Base-by-base conservation (phyloP, 2,797 vertebrate genomes). In the Chelmon rostratus region DNA sequence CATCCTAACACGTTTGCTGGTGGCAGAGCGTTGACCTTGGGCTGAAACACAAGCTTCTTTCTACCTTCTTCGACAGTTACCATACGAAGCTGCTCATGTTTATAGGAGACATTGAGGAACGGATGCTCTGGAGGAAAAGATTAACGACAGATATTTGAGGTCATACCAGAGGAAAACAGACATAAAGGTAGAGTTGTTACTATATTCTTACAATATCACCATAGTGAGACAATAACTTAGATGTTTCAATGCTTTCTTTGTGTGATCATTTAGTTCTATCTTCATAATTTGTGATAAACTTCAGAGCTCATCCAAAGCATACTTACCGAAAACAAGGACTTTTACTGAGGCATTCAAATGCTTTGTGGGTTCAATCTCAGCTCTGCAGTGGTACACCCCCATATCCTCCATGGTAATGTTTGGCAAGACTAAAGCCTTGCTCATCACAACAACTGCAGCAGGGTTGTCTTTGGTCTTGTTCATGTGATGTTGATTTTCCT, bases 1-100 rank as follows among this genome's bases (percentile, higher is more conserved):
- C 97, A 98, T 75, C 66, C 70, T 44, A 95, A 59, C 1, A 8
- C 50, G 58, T 94, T 91, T 5, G 96, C 93, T 1, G 3, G 62
- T n/a, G 98, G 97, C 25, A 97, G 85, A 62, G 96, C 96, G 0
- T 93, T 92, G 82, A 98, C 94, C 72, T 85, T 96, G 16, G 96
- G 95, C 6, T 93, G 90, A 75, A 99, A 91, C 47, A 94, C 93
- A 68, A 95, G 10, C 38, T 71, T 91, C 69, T 89, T 96, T 64
- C 65, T 85, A n/a, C 96, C 96, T 37, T 95, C 95, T 12, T 7
- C 49, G 11, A 85, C 89, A 33, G 82, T 85, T 0, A 95, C 78
- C 31, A 3, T 53, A 16, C 40, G 82, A 1, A 33, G 53, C 2
- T 37, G 66, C 0, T 79, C 87, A 58, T 85, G 88, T 85, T 79